A percentile compares a stretch with the other conserved stretches of the same genome.
Evolutionary conservation across 2,797 vertebrate species (phyloP).

Genomic region (Pyrocephalus nanus): DNA sequence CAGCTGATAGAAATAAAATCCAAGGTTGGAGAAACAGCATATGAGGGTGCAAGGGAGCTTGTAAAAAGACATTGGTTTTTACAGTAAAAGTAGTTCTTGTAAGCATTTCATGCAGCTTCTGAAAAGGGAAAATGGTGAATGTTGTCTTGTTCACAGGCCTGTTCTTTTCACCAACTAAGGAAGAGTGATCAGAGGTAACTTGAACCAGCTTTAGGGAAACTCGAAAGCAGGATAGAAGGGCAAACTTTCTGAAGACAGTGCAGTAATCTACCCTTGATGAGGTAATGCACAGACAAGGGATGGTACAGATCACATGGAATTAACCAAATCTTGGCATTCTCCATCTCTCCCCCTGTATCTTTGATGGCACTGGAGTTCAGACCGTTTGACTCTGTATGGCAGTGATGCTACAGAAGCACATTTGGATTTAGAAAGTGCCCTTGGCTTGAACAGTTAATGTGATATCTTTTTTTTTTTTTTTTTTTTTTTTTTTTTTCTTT

Average conservation of each 20-base stretch:
- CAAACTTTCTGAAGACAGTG: not conserved
- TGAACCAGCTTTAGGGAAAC: not conserved
- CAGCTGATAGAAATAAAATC: constrained; percentile 13
- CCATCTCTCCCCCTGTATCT: not conserved
- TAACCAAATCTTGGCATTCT: not conserved
- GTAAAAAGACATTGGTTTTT: not conserved
- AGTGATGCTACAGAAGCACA: not conserved
- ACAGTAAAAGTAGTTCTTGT: not conserved
- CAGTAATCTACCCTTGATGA: not conserved
- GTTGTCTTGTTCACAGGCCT: not conserved
- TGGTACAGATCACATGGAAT: not conserved
- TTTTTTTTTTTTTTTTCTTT: not conserved
- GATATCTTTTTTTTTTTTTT: not conserved
- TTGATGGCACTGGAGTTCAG: not conserved
- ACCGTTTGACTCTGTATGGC: not conserved
- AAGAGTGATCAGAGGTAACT: not conserved
- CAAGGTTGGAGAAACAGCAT: not conserved
- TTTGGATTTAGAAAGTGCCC: not conserved
- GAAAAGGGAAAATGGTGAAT: not conserved
- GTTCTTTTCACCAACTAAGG: not conserved
- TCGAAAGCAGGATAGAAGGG: not conserved
- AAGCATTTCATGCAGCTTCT: not conserved
- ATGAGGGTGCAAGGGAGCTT: not conserved
- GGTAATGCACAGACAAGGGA: not conserved
- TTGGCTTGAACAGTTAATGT: not conserved